phyloP scores from a whole-genome alignment of 2,888 invertebrate genomes.

The Spodoptera picta region DNA sequence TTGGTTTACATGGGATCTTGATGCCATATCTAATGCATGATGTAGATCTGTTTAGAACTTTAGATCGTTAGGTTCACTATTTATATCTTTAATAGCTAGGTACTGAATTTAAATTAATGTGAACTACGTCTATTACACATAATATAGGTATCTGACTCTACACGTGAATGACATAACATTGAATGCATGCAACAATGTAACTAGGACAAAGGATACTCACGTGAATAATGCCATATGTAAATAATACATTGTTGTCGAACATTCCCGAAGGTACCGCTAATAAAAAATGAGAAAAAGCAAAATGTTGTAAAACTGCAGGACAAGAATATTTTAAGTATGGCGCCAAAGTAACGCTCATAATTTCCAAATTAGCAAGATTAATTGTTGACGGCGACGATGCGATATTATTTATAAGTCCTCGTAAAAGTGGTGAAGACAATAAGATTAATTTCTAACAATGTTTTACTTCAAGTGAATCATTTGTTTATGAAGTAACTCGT shows the following conservation, averaged over 20 bases:
- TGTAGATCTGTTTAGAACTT: constrained; percentile 7
- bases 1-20: constrained; percentile 7
- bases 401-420: constrained; percentile 14
- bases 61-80: constrained; percentile 19
- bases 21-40: constrained; percentile 13
- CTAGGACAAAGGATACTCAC: constrained; percentile 11
- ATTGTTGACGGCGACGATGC: constrained; percentile 31
- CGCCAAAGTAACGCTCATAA: constrained; percentile 48
- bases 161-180: constrained; percentile 1
- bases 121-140: not conserved
- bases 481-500: constrained; percentile 9
- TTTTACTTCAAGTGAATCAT: constrained; percentile 27
- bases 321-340: constrained; percentile 33
- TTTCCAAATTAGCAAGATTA: constrained; percentile 40
- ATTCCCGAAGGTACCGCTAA: constrained; percentile 3
- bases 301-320: constrained; percentile 22
- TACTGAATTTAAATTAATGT: constrained; percentile 13
- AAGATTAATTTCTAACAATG: constrained; percentile 22
- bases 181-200: constrained; percentile 3
- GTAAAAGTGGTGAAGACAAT: constrained; percentile 12
- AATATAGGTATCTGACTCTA: not conserved
- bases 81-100: constrained; percentile 21
- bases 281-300: constrained; percentile 23
- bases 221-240: not conserved
- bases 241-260: too few species aligned